A percentile compares a stretch with the other conserved stretches of the same genome.
phyloP scores from a whole-genome alignment of 2,888 invertebrate genomes.

The Gonocerus acuteangulatus region DNA sequence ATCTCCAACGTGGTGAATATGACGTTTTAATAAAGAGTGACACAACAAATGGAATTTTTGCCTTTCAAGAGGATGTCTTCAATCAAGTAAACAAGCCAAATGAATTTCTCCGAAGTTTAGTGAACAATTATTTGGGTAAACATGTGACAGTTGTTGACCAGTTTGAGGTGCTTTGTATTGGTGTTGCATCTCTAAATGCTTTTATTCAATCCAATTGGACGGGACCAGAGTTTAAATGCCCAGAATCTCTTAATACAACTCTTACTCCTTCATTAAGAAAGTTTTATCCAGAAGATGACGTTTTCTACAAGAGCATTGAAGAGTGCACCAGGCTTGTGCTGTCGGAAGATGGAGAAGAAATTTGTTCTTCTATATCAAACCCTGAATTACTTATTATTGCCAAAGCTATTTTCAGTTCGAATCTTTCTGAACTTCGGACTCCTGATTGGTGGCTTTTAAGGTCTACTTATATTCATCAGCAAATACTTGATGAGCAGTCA shows the following conservation, averaged over 20 bases:
- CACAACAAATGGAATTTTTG: constrained; percentile 17
- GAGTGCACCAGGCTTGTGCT: constrained; percentile 44
- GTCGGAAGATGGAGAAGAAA: constrained; percentile 57
- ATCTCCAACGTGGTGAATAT: constrained; percentile 33
- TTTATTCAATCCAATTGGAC: constrained; percentile 80
- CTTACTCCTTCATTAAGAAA: constrained; percentile 29
- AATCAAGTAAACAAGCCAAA: background rate
- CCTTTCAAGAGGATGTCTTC: background rate
- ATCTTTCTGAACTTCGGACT: constrained; percentile 39
- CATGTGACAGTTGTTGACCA: constrained; percentile 18
- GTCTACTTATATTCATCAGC: constrained; percentile 64
- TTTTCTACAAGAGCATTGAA: constrained; percentile 38
- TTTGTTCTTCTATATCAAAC: constrained; percentile 55
- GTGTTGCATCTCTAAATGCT: constrained; percentile 57
- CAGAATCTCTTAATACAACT: constrained; percentile 13
- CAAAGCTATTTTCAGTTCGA: constrained; percentile 37
- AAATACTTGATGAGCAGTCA: constrained; percentile 65
- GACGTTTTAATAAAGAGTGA: constrained; percentile 22
- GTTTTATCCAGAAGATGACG: constrained; percentile 42
- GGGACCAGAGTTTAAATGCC: constrained; percentile 50
- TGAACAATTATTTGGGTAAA: constrained; percentile 22
- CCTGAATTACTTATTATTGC: constrained; percentile 48
- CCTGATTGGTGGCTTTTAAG: constrained; percentile 66
- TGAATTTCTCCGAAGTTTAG: constrained; percentile 11
- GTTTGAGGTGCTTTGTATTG: constrained; percentile 49